These are phyloP conservation scores for Helicolenus hilgendorfi DNA, from an alignment of 2,797 vertebrate genomes.

Conservation along the genomic window DNA sequence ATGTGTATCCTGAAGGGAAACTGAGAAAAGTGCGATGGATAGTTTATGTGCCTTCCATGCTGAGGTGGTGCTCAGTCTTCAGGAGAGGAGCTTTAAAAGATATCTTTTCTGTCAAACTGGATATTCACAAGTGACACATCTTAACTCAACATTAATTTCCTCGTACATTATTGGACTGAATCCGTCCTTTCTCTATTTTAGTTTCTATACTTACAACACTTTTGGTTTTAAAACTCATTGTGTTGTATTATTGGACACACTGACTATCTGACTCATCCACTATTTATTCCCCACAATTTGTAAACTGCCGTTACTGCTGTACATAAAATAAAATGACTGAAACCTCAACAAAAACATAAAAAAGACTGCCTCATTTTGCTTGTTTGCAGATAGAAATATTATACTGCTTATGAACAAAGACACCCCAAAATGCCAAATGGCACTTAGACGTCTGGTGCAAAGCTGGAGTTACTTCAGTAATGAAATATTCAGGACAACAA, in stretches of 20 bases:
- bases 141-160: not conserved
- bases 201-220: not conserved
- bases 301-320: not conserved
- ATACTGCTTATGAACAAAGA: conserved; percentile 6
- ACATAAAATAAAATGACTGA: not conserved
- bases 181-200: not conserved
- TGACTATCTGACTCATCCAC: not conserved
- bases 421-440: not conserved
- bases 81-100: conserved; percentile 15
- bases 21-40: conserved; percentile 44
- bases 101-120: not conserved
- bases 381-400: not conserved
- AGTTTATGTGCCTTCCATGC: conserved; percentile 44
- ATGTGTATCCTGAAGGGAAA: conserved; percentile 51
- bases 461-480: not conserved
- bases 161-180: not conserved
- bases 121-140: not conserved
- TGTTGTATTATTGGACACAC: not conserved
- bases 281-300: not conserved
- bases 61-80: conserved; percentile 34
- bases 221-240: not conserved
- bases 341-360: not conserved
- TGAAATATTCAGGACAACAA: conserved; percentile 6
- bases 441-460: not conserved
- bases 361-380: not conserved